Conservation (phyloP, 2,888 invertebrate species). For the Megaustenia siamemsis region DNA sequence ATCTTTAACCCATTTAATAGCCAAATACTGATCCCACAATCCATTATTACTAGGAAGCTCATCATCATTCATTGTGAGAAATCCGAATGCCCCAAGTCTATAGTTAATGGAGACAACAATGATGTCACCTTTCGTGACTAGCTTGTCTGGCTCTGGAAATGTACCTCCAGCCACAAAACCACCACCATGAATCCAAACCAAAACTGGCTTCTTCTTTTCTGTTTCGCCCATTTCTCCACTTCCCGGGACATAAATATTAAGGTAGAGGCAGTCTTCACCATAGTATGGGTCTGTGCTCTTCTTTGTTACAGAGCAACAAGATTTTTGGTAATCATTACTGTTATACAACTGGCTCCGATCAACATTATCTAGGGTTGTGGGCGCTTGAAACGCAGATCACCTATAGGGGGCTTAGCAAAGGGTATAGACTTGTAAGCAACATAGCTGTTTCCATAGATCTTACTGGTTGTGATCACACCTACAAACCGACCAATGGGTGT, state of each 20-base stretch:
- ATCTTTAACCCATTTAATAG: slow-evolving; percentile 55
- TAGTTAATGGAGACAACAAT: slow-evolving; percentile 43
- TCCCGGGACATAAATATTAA: slow-evolving; percentile 43
- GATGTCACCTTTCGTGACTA: slow-evolving; percentile 27
- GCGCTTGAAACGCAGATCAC: slow-evolving; percentile 45
- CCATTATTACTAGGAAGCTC: slow-evolving; percentile 48
- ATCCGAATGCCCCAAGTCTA: slow-evolving; percentile 52
- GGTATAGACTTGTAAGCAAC: slow-evolving; percentile 51
- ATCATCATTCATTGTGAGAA: slow-evolving; percentile 46
- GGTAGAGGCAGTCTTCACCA: slow-evolving; percentile 51
- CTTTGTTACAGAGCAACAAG: slow-evolving; percentile 44
- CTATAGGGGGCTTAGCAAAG: slow-evolving; percentile 54
- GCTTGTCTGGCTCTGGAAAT: slow-evolving; percentile 48
- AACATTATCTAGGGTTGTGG: slow-evolving; percentile 38
- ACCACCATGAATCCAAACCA: slow-evolving; percentile 48
- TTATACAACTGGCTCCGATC: not conserved
- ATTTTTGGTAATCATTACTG: slow-evolving; percentile 6
- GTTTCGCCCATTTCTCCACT: not conserved
- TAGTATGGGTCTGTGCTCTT: slow-evolving; percentile 18
- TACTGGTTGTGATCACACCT: not conserved
- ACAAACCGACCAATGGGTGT: slow-evolving; percentile 33
- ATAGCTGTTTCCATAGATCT: not conserved
- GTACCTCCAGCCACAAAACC: slow-evolving; percentile 50
- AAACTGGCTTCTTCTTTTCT: not conserved
- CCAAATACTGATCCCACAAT: slow-evolving; percentile 56